Percentiles rank a stretch among this genome's conserved stretches.
These are phyloP conservation scores for Dolichopus griseipennis DNA, from an alignment of 2,888 invertebrate species.

Conservation along the genomic window DNA sequence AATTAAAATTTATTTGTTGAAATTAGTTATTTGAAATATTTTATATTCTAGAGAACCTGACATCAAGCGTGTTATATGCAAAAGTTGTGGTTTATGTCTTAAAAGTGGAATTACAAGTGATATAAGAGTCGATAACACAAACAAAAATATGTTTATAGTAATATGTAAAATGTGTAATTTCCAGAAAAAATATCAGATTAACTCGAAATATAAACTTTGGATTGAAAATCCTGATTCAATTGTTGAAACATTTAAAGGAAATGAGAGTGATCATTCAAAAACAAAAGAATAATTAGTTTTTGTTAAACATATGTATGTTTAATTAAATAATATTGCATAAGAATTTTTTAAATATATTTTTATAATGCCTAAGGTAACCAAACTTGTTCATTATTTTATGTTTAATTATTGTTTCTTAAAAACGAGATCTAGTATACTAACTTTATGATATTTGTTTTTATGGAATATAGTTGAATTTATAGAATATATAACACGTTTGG, in stretches of 20 bases:
- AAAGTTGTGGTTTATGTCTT: slow-evolving; percentile 34
- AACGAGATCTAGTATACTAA: no score
- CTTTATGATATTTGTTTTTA: no score
- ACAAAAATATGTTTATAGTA: slow-evolving; percentile 22
- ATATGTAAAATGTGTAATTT: slow-evolving; percentile 33
- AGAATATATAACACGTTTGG: no score
- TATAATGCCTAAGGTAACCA: no score
- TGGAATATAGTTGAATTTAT: no score
- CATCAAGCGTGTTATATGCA: slow-evolving; percentile 38
- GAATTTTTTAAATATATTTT: no score
- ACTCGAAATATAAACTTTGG: slow-evolving; percentile 36
- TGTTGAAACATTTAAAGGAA: slow-evolving; percentile 20
- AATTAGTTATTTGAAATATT: not conserved
- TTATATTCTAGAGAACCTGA: slow-evolving; percentile 33
- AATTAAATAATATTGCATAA: no score
- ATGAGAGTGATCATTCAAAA: not conserved
- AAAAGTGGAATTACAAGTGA: slow-evolving; percentile 34
- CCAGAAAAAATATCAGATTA: slow-evolving; percentile 30
- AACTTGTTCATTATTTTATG: no score
- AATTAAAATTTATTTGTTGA: no score
- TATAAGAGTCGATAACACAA: slow-evolving; percentile 19
- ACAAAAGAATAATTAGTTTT: not conserved
- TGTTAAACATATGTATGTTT: no score
- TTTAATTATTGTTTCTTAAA: no score
- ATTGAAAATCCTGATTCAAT: slow-evolving; percentile 34